A percentile compares a stretch with the other conserved stretches of the same genome.
phyloP scores from a whole-genome alignment of 1,140 invertebrate species.

The Zaprionus camerounensis region DNA sequence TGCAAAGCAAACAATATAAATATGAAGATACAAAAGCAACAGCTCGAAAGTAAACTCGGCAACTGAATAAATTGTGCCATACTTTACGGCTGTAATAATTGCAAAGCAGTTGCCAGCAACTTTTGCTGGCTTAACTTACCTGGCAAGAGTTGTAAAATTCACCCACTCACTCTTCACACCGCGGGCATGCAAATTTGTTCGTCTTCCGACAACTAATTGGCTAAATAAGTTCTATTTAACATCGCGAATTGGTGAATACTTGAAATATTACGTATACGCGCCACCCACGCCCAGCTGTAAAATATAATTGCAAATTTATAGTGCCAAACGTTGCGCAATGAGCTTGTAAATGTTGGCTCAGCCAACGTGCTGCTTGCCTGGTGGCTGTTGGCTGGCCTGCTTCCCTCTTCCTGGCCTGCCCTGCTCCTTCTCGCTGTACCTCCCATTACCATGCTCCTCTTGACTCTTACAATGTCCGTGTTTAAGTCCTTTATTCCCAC shows the following conservation, averaged over 20 bases:
- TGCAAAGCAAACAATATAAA: slow-evolving; percentile 74
- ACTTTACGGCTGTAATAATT: slow-evolving; percentile 72
- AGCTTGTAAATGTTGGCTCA: slow-evolving; percentile 37
- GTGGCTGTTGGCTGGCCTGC: neutral
- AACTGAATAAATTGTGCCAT: slow-evolving; percentile 71
- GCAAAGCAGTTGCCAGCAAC: slow-evolving; percentile 71
- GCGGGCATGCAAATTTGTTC: slow-evolving; percentile 52
- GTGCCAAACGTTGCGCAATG: slow-evolving; percentile 44
- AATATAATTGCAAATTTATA: slow-evolving; percentile 76
- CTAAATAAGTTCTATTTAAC: slow-evolving; percentile 66
- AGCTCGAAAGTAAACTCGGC: neutral
- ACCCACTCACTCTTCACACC: neutral
- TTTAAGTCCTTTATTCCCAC: slow-evolving; percentile 43
- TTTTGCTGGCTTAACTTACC: slow-evolving; percentile 41
- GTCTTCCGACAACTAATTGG: slow-evolving; percentile 61
- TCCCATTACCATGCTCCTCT: slow-evolving; percentile 10
- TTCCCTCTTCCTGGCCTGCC: neutral
- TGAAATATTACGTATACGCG: slow-evolving; percentile 59
- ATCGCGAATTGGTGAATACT: slow-evolving; percentile 33
- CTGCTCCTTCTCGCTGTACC: neutral
- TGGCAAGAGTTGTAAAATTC: slow-evolving; percentile 26
- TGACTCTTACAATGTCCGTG: slow-evolving; percentile 54
- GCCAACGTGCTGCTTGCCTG: slow-evolving; percentile 36
- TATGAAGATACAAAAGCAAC: slow-evolving; percentile 31
- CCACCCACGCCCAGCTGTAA: slow-evolving; percentile 13